Base-by-base conservation (phyloP, 2,888 invertebrate genomes). In the Amphimallon solstitiale region DNA sequence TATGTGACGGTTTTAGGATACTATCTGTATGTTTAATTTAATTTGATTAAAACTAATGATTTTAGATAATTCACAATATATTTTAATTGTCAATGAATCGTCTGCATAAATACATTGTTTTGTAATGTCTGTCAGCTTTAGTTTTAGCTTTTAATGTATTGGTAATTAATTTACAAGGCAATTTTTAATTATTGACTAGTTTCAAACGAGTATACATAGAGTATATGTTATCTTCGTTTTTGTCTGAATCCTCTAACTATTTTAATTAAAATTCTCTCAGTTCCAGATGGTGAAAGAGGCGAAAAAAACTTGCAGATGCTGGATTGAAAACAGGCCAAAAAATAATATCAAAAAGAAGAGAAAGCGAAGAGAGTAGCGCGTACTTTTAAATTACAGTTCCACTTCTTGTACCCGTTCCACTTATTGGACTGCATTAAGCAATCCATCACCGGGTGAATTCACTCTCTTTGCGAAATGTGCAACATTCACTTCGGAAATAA, bases 181-280 rank as follows among this genome's bases (percentile, higher is more conserved):
- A 5, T 15, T 15, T 9, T 17, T 51, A 17, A 34, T 17, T 17
- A 34, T 10, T 51, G 35, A 35, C 34, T 17, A 35, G 17, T 34
- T 10, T 10, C 2, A 4, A 14, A 17, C 7, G 10, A 35, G 35
- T 10, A 5, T 17, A 12, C 17, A 35, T 4, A 5, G 15, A 9
- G 0, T 34, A 7, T 34, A 51, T 3, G 6, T 9, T 29, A 29
- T 29, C 5, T 5, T 29, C 6, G 7, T 4, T 34, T 43, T 9
- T 10, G 29, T 15, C 14, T 2, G 38, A 9, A 21, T 14, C 21
- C 9, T 12, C 23, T 14, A 43, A 59, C 45, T 45, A 45, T 15
- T 59, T 59, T 45, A 59, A 59, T 59, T 59, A 59, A 43, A 59
- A 29, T 59, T 43, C 29, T 59, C 15, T 59, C 56, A 29, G 56